These are phyloP conservation scores for Grapholita molesta DNA, from an alignment of 1,140 invertebrate species.

Conservation along the genomic window DNA sequence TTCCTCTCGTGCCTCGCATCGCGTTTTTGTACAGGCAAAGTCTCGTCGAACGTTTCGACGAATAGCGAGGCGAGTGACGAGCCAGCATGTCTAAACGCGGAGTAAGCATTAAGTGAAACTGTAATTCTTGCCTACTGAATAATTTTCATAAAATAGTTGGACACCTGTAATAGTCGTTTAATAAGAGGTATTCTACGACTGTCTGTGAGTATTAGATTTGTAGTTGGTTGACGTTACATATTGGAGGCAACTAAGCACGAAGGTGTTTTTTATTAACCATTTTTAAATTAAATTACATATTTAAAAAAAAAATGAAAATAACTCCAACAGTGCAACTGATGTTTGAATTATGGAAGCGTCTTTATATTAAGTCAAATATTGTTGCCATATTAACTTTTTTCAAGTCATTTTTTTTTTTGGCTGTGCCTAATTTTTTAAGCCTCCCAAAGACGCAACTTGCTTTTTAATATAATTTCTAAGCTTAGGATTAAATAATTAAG, in stretches of 20 bases:
- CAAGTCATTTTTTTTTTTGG: not conserved
- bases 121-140: no score
- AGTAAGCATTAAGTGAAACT: no score
- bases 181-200: not conserved
- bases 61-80: no score
- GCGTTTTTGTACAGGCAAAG: no score
- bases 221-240: slow-evolving; percentile 1
- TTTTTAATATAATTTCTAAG: not conserved
- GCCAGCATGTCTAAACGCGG: no score
- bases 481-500: not conserved
- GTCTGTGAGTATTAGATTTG: slow-evolving; percentile 8
- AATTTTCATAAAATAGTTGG: no score
- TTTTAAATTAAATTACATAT: no score
- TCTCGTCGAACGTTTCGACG: no score
- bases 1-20: no score
- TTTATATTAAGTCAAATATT: not conserved
- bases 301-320: no score
- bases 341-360: no score
- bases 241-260: not conserved
- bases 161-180: not conserved
- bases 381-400: not conserved
- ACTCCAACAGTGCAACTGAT: no score
- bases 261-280: not conserved
- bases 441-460: not conserved
- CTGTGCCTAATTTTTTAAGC: slow-evolving; percentile 7